phyloP scores from a whole-genome alignment of 2,113 vertebrate species.

The Mustela nigripes region DNA sequence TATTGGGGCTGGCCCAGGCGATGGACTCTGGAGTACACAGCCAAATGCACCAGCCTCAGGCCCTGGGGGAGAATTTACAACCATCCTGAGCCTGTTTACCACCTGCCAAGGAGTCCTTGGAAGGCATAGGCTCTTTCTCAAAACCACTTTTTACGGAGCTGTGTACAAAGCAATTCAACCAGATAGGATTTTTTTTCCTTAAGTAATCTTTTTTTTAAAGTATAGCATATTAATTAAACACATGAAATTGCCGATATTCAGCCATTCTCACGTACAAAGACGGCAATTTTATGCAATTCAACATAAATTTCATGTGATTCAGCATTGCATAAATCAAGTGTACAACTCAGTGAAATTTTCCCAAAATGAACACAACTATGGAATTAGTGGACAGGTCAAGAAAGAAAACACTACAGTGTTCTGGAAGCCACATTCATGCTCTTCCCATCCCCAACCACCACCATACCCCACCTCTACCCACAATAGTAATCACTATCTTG shows the following conservation, averaged over 20 bases:
- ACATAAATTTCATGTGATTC: conserved; percentile 37
- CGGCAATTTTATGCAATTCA: neutral
- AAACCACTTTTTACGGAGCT: neutral
- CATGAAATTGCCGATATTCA: neutral
- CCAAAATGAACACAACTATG: neutral
- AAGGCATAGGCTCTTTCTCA: conserved; percentile 1
- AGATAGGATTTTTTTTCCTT: neutral
- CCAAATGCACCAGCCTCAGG: neutral
- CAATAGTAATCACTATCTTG: neutral
- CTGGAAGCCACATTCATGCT: neutral
- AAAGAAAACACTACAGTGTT: neutral
- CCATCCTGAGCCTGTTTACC: neutral
- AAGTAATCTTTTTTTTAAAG: conserved; percentile 28
- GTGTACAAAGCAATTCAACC: neutral
- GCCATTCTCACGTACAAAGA: conserved; percentile 19
- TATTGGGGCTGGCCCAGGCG: neutral
- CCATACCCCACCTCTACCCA: neutral
- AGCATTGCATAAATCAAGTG: neutral
- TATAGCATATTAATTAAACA: conserved; percentile 14
- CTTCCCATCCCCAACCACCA: neutral
- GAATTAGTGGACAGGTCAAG: neutral
- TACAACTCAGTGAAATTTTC: conserved; percentile 3
- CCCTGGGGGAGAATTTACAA: neutral
- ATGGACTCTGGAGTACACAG: neutral
- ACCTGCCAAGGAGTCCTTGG: neutral